phyloP scores from a whole-genome alignment of 1,140 invertebrate species.

The Anastrepha obliqua region DNA sequence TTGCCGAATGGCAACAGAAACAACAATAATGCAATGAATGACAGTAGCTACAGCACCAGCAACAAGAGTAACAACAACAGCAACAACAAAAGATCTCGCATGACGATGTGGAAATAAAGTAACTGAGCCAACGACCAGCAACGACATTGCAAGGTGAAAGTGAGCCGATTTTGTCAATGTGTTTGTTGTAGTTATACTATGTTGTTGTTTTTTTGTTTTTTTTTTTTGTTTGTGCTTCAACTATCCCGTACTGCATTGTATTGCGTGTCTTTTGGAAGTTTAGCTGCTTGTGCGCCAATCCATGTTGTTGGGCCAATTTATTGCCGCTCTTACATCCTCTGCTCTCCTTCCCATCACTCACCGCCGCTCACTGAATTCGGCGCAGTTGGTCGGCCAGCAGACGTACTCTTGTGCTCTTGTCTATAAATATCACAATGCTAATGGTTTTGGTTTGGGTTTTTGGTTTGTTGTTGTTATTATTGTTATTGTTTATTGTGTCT shows the following conservation, averaged over 20 bases:
- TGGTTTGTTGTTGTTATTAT: constrained; percentile 2
- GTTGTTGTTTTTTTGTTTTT: not conserved
- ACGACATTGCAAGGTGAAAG: constrained; percentile 74
- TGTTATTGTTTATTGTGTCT: not conserved
- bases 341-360: not conserved
- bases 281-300: not conserved
- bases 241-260: not conserved
- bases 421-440: constrained; percentile 43
- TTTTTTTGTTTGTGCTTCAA: not conserved
- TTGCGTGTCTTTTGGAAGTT: constrained; percentile 39
- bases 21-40: not conserved
- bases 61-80: constrained; percentile 12
- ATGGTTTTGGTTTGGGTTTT: constrained; percentile 38
- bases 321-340: not conserved
- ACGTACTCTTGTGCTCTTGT: not conserved
- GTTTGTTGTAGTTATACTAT: constrained; percentile 9
- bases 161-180: constrained; percentile 60
- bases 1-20: not conserved
- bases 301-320: constrained; percentile 7
- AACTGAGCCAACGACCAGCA: constrained; percentile 73
- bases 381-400: not conserved
- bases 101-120: constrained; percentile 55
- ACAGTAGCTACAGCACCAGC: not conserved
- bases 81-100: constrained; percentile 38
- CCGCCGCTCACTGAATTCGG: not conserved